Evolutionary conservation across 2,888 invertebrate species (phyloP), one percentile per base, ranked within the genome.

Genomic region (Drosophila mercatorum): DNA sequence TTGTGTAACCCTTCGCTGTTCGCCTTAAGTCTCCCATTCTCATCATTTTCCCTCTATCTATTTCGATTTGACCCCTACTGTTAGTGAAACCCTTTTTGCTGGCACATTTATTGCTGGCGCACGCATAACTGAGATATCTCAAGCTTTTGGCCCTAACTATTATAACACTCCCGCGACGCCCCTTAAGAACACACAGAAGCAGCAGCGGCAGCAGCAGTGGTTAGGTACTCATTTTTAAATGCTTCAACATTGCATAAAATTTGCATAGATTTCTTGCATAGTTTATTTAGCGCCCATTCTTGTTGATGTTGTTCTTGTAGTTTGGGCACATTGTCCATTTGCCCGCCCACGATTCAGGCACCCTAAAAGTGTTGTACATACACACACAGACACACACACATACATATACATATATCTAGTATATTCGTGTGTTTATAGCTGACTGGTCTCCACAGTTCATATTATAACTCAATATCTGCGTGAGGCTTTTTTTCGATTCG

Each of bases 211-310:
- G 12, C 38, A 38, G 47, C 49, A 43, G 34, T 44, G 58, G 61
- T 44, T 68, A 73, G 76, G 74, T 86, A 79, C 70, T 84, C 79
- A 70, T 71, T 89, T 84, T 87, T 89, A 84, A 89, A 89, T 87
- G 84, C 89, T 89, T 81, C 71, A 73, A 71, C 84, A 87, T 88
- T 87, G 84, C 89, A 84, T 84, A 84, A 89, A 83, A 84, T 84
- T 89, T 87, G 89, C 84, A 84, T 84, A 89, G 56, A 81, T 84
- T 83, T 83, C 60, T 68, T 58, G 77, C 82, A 87, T 89, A 89
- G 89, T 84, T 84, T 84, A 89, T 84, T 84, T 86, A 86, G 87
- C 84, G 75, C 59, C 68, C 68, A 60, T 58, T 70, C 22, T 56
- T 6, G 31, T 34, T 34, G 34, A 1, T 68, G n/a, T 52, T 60